Base-by-base conservation (phyloP, 2,888 invertebrate species). In the Erynnis tages region DNA sequence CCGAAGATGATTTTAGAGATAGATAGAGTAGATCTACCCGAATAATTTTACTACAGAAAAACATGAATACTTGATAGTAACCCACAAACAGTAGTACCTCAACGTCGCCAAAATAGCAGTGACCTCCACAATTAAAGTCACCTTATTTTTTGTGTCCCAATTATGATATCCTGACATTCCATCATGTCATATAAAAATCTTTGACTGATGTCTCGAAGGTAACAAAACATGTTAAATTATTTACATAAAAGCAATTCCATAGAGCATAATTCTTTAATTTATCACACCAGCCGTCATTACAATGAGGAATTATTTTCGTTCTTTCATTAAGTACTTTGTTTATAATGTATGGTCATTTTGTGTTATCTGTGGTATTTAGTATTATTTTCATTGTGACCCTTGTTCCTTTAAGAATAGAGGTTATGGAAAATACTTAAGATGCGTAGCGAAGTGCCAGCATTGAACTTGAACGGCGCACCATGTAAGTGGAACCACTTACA, bases 401-500 rank as follows among this genome's bases (percentile, higher is more conserved):
- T 50, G 29, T 19, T 14, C 1, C 25, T 14, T 14, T 34, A 7
- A 19, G 10, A 35, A 50, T 50, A 50, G n/a, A 14, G 13, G 43
- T 29, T 27, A 29, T 29, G 21, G 37, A 35, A 50, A 43, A 29
- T 35, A 35, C 35, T 14, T 35, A 43, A 50, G 50, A 50, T 44
- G 50, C 50, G 43, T 50, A 35, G 41, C 41, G 19, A 50, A 43
- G 41, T 30, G 38, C 41, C 43, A 50, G 50, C 50, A 50, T 50
- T 50, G 50, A 50, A 50, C 50, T 50, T 50, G 50, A 44, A 50
- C 43, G 50, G 23, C 43, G 13, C 41, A 13, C 25, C 34, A n/a
- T n/a, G n/a, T n/a, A n/a, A n/a, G n/a, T n/a, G 35, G 50, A 43
- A 43, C 50, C 50, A 50, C 50, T 50, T 50, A 43, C 43, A 35